Conservation (phyloP, 35 echinoderm and acorn worm genomes). For the Chiridota heheva region DNA sequence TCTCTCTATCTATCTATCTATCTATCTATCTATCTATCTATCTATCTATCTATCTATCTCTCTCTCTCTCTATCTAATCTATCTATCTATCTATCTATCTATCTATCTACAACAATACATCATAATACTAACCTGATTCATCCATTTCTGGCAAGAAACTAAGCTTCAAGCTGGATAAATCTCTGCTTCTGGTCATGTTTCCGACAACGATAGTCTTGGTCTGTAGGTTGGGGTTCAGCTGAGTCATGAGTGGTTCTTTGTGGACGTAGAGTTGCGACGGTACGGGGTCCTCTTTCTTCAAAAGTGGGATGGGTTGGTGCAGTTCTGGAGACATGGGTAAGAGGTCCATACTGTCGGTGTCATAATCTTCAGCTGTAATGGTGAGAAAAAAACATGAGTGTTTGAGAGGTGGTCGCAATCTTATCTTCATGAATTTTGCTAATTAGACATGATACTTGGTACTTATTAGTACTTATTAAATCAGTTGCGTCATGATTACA, state of each 20-base stretch:
- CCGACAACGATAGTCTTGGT: constrained; percentile 4
- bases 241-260: constrained; percentile 33
- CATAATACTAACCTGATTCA: constrained; percentile 37
- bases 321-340: constrained; percentile 31
- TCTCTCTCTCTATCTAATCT: too few species aligned
- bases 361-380: constrained; percentile 18
- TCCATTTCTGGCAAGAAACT: constrained; percentile 15
- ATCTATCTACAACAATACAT: too few species aligned
- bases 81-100: too few species aligned
- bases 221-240: constrained; percentile 18
- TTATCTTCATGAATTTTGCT: too few species aligned
- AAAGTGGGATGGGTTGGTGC: constrained; percentile 29
- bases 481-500: too few species aligned
- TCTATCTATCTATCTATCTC: too few species aligned
- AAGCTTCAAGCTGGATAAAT: constrained; percentile 7
- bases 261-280: constrained; percentile 14
- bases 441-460: too few species aligned
- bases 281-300: constrained; percentile 32
- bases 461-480: too few species aligned
- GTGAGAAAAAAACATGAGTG: not conserved
- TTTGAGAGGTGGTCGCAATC: too few species aligned
- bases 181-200: constrained; percentile 6
- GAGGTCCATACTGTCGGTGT: constrained; percentile 14
- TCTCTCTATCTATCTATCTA: too few species aligned
- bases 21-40: too few species aligned